Conservation (phyloP, 2,888 invertebrate species). For the Polydrusus pterygomalis region DNA sequence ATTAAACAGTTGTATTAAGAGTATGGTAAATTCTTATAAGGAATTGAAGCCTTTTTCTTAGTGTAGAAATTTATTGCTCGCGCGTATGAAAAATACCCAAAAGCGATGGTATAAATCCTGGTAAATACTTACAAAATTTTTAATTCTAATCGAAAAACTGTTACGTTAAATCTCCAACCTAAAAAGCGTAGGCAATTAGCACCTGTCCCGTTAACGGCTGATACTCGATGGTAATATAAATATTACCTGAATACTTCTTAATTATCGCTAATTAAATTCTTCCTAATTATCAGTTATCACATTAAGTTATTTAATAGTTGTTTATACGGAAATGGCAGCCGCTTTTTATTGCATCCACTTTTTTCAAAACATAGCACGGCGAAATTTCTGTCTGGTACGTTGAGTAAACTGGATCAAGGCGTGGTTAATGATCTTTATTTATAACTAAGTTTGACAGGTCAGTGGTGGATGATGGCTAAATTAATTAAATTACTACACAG, state of each 20-base stretch:
- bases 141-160: too few relatives aligned
- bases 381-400: conserved; percentile 5
- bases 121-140: too few relatives aligned
- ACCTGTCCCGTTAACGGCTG: background rate
- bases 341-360: conserved; percentile 1
- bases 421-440: background rate
- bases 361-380: background rate
- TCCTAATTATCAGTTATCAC: background rate
- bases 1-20: too few relatives aligned
- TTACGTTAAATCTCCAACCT: background rate
- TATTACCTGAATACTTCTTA: background rate
- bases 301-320: conserved; percentile 6
- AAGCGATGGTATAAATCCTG: too few relatives aligned
- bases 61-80: too few relatives aligned
- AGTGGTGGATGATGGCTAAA: background rate
- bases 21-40: too few relatives aligned
- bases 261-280: background rate
- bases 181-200: background rate
- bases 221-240: background rate
- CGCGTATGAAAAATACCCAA: too few relatives aligned
- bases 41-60: too few relatives aligned
- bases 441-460: conserved; percentile 17
- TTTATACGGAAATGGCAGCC: conserved; percentile 6
- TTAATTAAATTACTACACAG: background rate
- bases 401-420: conserved; percentile 10